Evolutionary conservation across 1,140 invertebrate species (phyloP).

Genomic region (Triops cancriformis): DNA sequence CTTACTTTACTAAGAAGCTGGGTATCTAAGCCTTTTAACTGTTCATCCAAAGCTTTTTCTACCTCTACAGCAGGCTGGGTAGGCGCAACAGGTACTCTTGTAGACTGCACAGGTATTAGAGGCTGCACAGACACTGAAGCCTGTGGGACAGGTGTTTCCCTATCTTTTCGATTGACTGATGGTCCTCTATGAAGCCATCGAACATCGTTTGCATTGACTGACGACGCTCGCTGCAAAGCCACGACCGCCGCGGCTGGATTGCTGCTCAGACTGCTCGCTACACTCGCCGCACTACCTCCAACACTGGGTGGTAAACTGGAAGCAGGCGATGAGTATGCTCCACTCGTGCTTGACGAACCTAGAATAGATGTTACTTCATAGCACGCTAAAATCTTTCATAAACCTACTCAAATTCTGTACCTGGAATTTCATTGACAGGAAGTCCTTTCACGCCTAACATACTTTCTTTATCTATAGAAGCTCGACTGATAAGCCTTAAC

Average conservation of each 20-base stretch:
- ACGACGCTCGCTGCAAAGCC: not conserved
- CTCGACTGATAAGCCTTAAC: slow-evolving; percentile 60
- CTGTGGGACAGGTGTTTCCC: not conserved
- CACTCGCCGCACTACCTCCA: slow-evolving; percentile 24
- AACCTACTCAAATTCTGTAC: slow-evolving; percentile 22
- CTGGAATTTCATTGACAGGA: slow-evolving; percentile 31
- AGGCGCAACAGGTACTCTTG: slow-evolving; percentile 1
- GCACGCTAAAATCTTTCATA: slow-evolving; percentile 20
- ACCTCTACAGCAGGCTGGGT: slow-evolving; percentile 17
- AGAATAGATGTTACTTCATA: not conserved
- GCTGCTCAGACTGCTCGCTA: slow-evolving; percentile 20
- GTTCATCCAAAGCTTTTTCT: slow-evolving; percentile 14
- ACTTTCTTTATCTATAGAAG: slow-evolving; percentile 51
- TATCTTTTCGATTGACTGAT: not conserved
- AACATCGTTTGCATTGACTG: not conserved
- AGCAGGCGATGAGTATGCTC: slow-evolving; percentile 28
- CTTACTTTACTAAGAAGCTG: slow-evolving; percentile 22
- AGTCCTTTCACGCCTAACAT: slow-evolving; percentile 32
- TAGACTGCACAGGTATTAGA: not conserved
- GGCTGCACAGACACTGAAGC: not conserved
- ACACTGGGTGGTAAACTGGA: slow-evolving; percentile 27
- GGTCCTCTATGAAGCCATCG: not conserved
- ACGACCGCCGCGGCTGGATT: not conserved
- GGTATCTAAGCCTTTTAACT: slow-evolving; percentile 22
- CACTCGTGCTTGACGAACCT: slow-evolving; percentile 24